Evolutionary conservation across 2,113 vertebrate genomes (phyloP).

Genomic region (Halichoeres trimaculatus): DNA sequence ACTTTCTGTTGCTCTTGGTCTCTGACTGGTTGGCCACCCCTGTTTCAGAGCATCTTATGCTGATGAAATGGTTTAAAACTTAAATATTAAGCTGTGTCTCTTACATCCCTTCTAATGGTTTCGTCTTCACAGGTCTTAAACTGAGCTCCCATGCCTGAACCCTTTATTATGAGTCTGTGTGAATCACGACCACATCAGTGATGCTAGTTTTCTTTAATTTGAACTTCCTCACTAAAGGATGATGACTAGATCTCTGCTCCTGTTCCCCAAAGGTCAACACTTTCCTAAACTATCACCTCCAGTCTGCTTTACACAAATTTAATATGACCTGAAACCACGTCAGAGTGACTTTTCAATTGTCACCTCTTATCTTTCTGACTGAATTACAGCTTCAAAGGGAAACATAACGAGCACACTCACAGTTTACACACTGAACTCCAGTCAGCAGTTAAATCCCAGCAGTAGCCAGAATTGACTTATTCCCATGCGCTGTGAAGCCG

Average conservation of each 20-base stretch:
- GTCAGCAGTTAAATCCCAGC: slow-evolving; percentile 42
- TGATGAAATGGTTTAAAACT: too few relatives aligned
- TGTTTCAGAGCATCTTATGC: too few relatives aligned
- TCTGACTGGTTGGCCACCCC: too few relatives aligned
- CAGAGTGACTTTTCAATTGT: slow-evolving; percentile 37
- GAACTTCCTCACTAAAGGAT: not conserved
- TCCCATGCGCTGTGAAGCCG: slow-evolving; percentile 67
- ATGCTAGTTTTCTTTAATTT: not conserved
- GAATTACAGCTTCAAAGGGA: slow-evolving; percentile 53
- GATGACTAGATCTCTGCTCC: not conserved
- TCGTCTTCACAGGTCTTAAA: too few relatives aligned
- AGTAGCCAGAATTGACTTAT: slow-evolving; percentile 60
- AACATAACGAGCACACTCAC: slow-evolving; percentile 25
- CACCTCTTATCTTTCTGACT: slow-evolving; percentile 43
- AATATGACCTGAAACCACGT: slow-evolving; percentile 37
- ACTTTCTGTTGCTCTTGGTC: too few relatives aligned
- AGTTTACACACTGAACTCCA: slow-evolving; percentile 31
- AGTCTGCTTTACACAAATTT: not conserved
- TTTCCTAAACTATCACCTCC: slow-evolving; percentile 3
- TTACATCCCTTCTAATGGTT: too few relatives aligned
- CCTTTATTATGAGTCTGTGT: not conserved
- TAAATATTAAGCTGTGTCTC: too few relatives aligned
- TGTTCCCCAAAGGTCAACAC: not conserved
- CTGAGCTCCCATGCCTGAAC: not conserved
- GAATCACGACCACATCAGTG: not conserved